These are phyloP conservation scores for Irena cyanogastra DNA, from an alignment of 2,113 vertebrate genomes.

Conservation along the genomic window DNA sequence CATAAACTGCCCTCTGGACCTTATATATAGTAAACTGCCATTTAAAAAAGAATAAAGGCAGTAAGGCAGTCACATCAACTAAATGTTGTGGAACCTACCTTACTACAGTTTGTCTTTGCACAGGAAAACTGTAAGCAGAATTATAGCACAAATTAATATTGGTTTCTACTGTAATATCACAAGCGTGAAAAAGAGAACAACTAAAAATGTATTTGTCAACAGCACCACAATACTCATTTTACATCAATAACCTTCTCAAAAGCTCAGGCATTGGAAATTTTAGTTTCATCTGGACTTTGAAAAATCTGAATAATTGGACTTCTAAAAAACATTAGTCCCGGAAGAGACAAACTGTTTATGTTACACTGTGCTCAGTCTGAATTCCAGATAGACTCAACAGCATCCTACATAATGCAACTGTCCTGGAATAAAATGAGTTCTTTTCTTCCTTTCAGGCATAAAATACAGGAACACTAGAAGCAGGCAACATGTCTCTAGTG, in stretches of 20 bases:
- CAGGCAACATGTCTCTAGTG: conserved; percentile 36
- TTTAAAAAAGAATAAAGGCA: not conserved
- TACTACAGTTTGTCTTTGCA: not conserved
- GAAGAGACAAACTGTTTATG: not conserved
- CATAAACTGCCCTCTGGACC: not conserved
- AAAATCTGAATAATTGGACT: not conserved
- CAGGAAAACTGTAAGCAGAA: not conserved
- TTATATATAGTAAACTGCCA: not conserved
- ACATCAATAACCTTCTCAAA: not conserved
- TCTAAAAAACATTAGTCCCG: not conserved
- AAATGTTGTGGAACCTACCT: not conserved
- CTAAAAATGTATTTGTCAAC: not conserved
- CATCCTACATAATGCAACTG: conserved; percentile 30
- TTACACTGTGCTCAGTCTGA: not conserved
- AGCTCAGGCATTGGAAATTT: not conserved
- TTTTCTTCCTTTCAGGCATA: not conserved
- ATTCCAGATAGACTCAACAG: conserved; percentile 31
- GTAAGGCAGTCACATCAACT: not conserved
- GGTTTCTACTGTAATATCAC: not conserved
- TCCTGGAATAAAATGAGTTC: conserved; percentile 18
- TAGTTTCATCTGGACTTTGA: not conserved
- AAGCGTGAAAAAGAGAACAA: not conserved
- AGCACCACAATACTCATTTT: not conserved
- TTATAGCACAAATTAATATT: not conserved
- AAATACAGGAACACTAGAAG: conserved; percentile 16